Conservation (phyloP, 2,888 invertebrate species). For the Volucella inflata region DNA sequence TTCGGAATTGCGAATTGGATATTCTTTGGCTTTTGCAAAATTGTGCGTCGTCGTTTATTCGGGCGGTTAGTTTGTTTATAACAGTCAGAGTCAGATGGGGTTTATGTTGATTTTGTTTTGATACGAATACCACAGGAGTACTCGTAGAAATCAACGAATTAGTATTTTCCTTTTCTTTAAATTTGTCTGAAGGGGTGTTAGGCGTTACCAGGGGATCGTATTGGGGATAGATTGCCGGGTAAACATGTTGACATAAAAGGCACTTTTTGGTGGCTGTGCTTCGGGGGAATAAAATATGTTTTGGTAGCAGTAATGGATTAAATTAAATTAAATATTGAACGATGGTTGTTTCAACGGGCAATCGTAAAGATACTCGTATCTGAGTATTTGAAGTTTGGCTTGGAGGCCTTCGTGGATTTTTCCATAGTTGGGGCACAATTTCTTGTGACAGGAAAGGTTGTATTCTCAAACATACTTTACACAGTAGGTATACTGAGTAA, state of each 20-base stretch:
- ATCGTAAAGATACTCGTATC: slow-evolving; percentile 7
- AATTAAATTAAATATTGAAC: slow-evolving; percentile 53
- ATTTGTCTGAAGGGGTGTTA: neutral
- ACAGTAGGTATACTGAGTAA: too few relatives aligned
- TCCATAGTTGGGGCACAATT: too few relatives aligned
- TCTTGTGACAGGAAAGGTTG: too few relatives aligned
- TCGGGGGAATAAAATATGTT: slow-evolving; percentile 31
- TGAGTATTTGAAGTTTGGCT: neutral
- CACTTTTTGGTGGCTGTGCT: neutral
- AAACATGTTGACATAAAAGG: slow-evolving; percentile 57
- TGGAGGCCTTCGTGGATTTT: neutral
- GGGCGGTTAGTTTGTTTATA: slow-evolving; percentile 62
- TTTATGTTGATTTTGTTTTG: slow-evolving; percentile 54
- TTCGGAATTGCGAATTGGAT: too few relatives aligned
- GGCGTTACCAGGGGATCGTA: neutral
- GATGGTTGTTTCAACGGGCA: slow-evolving; percentile 22
- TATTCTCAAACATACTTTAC: too few relatives aligned
- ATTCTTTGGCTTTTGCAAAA: slow-evolving; percentile 1
- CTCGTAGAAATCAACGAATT: slow-evolving; percentile 64
- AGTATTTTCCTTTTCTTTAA: slow-evolving; percentile 31
- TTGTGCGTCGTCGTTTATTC: slow-evolving; percentile 32
- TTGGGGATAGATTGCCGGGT: neutral
- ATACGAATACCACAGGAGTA: slow-evolving; percentile 28
- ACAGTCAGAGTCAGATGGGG: slow-evolving; percentile 51
- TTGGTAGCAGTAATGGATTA: slow-evolving; percentile 36